phyloP scores from a whole-genome alignment of 2,113 vertebrate species.

The Pagrus major region DNA sequence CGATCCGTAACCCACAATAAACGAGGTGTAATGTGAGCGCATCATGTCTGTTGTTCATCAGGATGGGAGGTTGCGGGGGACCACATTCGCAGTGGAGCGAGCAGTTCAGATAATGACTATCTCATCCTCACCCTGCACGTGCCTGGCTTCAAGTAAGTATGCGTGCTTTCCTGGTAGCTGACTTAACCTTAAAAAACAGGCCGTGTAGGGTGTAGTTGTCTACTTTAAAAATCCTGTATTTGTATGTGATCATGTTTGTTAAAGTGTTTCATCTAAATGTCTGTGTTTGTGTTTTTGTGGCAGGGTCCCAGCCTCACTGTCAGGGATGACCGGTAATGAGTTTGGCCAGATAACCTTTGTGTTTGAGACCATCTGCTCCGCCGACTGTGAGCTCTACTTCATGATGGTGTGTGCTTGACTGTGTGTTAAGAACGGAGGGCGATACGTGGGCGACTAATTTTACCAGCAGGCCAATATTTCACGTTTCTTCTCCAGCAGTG shows the following conservation, averaged over 20 bases:
- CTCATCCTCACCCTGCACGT: constrained; percentile 95
- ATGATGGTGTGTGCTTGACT: constrained; percentile 88
- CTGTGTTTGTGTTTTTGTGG: constrained; percentile 18
- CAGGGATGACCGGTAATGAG: constrained; percentile 89
- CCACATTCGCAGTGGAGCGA: constrained; percentile 92
- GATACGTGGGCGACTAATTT: neutral
- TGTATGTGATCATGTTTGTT: neutral
- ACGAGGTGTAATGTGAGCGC: neutral
- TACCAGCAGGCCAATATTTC: neutral
- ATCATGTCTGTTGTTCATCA: constrained; percentile 57
- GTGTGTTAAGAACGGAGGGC: constrained; percentile 1
- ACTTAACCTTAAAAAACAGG: neutral
- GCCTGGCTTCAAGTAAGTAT: constrained; percentile 95
- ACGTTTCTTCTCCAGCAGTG: neutral
- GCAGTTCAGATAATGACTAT: constrained; percentile 96
- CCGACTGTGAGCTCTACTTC: constrained; percentile 96
- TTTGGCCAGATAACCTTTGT: constrained; percentile 93
- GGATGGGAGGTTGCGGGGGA: constrained; percentile 98
- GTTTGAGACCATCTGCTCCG: constrained; percentile 95
- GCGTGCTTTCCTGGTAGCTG: neutral
- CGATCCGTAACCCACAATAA: neutral
- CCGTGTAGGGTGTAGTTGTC: neutral
- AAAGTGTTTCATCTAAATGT: neutral
- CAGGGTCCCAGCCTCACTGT: constrained; percentile 92
- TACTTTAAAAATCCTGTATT: neutral